Conservation (phyloP, 2,797 vertebrate species). For the Vespertilio murinus region DNA sequence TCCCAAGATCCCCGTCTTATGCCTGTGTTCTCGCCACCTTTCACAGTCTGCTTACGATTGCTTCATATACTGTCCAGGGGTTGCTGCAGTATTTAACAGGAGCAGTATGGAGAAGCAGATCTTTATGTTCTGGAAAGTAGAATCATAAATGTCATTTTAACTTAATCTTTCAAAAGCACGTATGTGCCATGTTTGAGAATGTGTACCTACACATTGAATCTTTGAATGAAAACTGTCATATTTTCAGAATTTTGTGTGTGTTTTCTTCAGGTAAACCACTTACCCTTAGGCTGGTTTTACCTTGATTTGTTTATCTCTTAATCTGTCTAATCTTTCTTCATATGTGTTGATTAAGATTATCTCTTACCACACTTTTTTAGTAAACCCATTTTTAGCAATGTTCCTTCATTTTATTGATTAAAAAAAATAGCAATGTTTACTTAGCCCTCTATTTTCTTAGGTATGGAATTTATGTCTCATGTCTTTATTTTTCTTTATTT, state of each 20-base stretch:
- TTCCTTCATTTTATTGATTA: neutral
- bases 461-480: neutral
- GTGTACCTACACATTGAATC: neutral
- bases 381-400: neutral
- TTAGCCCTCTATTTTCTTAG: neutral
- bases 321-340: neutral
- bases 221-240: neutral
- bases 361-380: neutral
- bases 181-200: neutral
- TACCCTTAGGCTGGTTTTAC: neutral
- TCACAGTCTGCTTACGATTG: neutral
- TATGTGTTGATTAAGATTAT: neutral
- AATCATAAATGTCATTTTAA: neutral
- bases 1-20: neutral
- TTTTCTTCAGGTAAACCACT: neutral
- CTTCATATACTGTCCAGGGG: neutral
- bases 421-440: neutral
- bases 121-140: neutral
- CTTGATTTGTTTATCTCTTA: neutral
- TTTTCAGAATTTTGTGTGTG: neutral
- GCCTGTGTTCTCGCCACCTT: neutral
- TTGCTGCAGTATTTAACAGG: neutral
- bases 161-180: neutral
- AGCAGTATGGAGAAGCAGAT: neutral
- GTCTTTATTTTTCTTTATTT: neutral